These are phyloP conservation scores for Fratercula arctica DNA, from an alignment of 2,797 vertebrate species.

Conservation along the genomic window DNA sequence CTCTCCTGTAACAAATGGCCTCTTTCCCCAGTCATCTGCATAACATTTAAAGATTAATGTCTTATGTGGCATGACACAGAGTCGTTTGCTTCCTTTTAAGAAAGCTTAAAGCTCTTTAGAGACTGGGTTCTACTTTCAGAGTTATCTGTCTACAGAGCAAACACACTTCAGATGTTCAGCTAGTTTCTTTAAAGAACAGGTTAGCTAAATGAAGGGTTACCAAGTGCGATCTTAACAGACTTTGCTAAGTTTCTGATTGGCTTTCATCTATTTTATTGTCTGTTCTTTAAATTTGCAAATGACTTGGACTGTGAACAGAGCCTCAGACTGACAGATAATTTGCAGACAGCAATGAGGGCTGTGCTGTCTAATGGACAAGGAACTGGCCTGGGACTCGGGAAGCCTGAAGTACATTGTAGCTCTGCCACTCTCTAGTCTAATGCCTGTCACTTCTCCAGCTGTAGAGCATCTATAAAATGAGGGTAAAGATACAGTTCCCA, in stretches of 20 bases:
- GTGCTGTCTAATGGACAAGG: neutral
- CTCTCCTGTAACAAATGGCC: slow-evolving; percentile 31
- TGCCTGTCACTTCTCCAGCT: neutral
- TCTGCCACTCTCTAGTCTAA: neutral
- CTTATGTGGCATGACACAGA: neutral
- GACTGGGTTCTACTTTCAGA: neutral
- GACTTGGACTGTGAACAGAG: neutral
- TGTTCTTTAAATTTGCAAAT: neutral
- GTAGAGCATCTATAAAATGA: neutral
- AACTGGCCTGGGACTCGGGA: neutral
- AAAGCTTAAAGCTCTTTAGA: slow-evolving; percentile 49
- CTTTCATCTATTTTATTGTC: neutral
- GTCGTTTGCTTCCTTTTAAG: slow-evolving; percentile 22
- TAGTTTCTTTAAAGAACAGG: neutral
- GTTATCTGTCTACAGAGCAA: slow-evolving; percentile 18
- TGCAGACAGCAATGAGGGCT: neutral
- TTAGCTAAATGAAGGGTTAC: slow-evolving; percentile 6
- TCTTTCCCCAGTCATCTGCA: slow-evolving; percentile 31
- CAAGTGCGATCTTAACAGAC: neutral
- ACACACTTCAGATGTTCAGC: neutral
- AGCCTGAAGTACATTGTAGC: neutral
- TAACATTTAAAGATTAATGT: slow-evolving; percentile 58
- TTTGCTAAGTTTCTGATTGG: neutral
- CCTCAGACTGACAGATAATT: neutral
- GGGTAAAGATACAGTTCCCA: neutral